A percentile compares a stretch with the other conserved stretches of the same genome.
These are phyloP conservation scores for Calliphora vicina DNA, from an alignment of 1,140 invertebrate genomes.

Conservation along the genomic window DNA sequence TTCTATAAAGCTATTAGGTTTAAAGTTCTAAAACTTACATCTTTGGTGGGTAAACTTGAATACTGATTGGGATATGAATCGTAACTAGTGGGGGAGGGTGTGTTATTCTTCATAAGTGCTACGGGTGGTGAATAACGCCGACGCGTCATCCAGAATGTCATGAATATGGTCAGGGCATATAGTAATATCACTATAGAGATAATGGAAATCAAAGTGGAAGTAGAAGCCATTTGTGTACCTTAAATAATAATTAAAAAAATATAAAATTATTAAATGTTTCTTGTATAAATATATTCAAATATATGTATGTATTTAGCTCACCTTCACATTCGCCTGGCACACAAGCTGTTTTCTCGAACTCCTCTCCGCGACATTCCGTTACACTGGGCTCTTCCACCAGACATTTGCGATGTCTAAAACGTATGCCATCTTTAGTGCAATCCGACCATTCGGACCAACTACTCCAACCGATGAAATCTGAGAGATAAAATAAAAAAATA, in stretches of 20 bases:
- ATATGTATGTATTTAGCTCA: constrained; percentile 22
- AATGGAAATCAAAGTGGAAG: constrained; percentile 45
- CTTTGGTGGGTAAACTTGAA: constrained; percentile 80
- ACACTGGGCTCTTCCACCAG: constrained; percentile 64
- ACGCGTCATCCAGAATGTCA: constrained; percentile 47
- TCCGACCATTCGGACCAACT: constrained; percentile 76
- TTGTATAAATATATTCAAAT: too few relatives aligned
- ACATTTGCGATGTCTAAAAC: constrained; percentile 72
- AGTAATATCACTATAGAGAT: constrained; percentile 42
- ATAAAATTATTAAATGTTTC: neutral
- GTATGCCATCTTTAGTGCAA: constrained; percentile 72
- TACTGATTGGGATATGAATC: constrained; percentile 84
- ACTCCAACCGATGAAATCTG: constrained; percentile 69
- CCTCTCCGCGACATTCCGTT: constrained; percentile 72
- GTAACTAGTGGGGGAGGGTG: constrained; percentile 72
- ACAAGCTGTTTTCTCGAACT: constrained; percentile 73
- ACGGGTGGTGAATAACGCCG: constrained; percentile 43
- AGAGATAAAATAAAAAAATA: constrained; percentile 37
- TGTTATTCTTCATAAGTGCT: constrained; percentile 54
- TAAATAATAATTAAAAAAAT: neutral
- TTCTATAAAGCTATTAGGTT: neutral
- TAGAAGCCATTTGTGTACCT: constrained; percentile 50
- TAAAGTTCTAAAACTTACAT: constrained; percentile 64
- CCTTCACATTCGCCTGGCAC: constrained; percentile 61
- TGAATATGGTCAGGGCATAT: constrained; percentile 51